phyloP scores from a whole-genome alignment of 1,140 invertebrate species.

The Zaprionus gabonicus region DNA sequence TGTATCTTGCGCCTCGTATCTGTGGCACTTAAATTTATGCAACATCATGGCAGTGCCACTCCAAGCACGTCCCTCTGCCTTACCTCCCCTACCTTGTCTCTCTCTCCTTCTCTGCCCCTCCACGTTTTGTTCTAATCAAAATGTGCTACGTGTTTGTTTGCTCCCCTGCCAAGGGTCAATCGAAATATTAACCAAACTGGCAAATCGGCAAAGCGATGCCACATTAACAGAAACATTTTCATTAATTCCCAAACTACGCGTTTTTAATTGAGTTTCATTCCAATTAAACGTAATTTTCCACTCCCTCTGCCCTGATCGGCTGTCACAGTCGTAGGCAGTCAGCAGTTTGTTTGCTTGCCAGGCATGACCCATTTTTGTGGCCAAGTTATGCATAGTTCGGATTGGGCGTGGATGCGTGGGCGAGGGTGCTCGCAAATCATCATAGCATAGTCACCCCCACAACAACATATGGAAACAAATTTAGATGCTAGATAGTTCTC shows the following conservation, averaged over 20 bases:
- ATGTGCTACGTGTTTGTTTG: conserved; percentile 61
- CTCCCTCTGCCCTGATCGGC: conserved; percentile 43
- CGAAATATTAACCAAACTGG: conserved; percentile 32
- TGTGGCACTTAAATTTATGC: conserved; percentile 80
- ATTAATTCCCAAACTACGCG: not conserved
- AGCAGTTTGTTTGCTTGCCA: conserved; percentile 8
- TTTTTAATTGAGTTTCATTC: conserved; percentile 65
- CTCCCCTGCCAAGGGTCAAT: conserved; percentile 60
- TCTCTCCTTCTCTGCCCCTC: not conserved
- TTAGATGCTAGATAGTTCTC: not conserved
- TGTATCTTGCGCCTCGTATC: conserved; percentile 76
- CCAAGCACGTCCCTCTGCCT: conserved; percentile 14
- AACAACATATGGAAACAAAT: not conserved
- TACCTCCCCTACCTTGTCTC: not conserved
- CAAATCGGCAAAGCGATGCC: conserved; percentile 6
- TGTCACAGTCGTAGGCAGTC: conserved; percentile 53
- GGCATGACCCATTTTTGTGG: conserved; percentile 39
- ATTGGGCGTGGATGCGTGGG: conserved; percentile 24
- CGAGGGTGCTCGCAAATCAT: conserved; percentile 5
- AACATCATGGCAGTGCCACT: conserved; percentile 69
- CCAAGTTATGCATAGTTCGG: conserved; percentile 18
- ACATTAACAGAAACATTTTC: conserved; percentile 17
- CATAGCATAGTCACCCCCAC: conserved; percentile 21
- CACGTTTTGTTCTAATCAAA: conserved; percentile 78
- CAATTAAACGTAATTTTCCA: conserved; percentile 72